phyloP scores from a whole-genome alignment of 2,113 vertebrate species.

The Axis porcinus region DNA sequence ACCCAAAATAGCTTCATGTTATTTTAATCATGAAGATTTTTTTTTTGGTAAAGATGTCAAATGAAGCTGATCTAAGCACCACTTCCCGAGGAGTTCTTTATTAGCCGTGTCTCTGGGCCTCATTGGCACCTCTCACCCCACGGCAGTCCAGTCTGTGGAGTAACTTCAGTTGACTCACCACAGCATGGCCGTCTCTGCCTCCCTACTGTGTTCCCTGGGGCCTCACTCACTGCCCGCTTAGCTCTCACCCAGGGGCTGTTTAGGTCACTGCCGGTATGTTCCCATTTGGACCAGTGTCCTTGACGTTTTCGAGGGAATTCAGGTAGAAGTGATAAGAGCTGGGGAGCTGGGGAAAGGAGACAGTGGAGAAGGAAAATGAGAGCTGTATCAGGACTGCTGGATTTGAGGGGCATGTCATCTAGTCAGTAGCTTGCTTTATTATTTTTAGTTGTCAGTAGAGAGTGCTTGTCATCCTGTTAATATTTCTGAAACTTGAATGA shows the following conservation, averaged over 20 bases:
- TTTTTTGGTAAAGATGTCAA: neutral
- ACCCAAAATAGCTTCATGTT: neutral
- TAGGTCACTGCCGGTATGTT: neutral
- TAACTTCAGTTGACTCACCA: neutral
- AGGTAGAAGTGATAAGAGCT: neutral
- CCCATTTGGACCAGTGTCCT: neutral
- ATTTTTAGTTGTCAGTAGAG: neutral
- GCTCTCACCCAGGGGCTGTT: neutral
- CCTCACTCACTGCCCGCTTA: neutral
- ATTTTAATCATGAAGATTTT: neutral
- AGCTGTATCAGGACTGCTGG: neutral
- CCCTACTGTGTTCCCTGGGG: neutral
- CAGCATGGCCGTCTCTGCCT: neutral
- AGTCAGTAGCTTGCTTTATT: neutral
- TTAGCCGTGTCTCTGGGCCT: neutral
- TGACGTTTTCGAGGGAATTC: neutral
- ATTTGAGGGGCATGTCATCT: neutral
- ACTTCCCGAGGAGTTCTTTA: neutral
- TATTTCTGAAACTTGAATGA: neutral
- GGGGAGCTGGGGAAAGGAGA: neutral
- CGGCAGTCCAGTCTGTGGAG: accelerated
- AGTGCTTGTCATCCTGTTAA: neutral
- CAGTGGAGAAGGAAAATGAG: neutral
- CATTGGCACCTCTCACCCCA: accelerated
- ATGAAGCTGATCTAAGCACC: no score